These are phyloP conservation scores for Nylanderia fulva DNA, from an alignment of 1,140 invertebrate species.

Conservation along the genomic window DNA sequence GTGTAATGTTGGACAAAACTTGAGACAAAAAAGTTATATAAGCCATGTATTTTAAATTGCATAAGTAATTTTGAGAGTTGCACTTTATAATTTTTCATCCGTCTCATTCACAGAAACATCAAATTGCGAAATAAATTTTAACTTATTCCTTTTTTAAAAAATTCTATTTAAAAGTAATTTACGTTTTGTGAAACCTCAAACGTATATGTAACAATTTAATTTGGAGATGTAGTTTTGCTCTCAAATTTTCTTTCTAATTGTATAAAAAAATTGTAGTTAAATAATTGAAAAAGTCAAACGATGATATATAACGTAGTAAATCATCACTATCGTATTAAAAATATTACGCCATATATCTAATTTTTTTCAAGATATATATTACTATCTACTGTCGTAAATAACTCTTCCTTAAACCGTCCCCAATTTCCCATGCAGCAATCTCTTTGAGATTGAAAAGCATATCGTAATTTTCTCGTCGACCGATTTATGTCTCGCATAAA, in stretches of 20 bases:
- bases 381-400: constrained; percentile 13
- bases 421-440: constrained; percentile 29
- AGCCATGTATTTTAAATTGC: background rate
- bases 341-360: constrained; percentile 36
- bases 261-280: constrained; percentile 4
- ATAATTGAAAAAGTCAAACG: constrained; percentile 1
- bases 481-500: constrained; percentile 48
- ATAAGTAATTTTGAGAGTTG: background rate
- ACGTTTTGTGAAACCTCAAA: background rate
- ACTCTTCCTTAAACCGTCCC: constrained; percentile 35
- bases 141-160: background rate
- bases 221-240: background rate
- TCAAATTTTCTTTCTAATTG: background rate
- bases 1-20: constrained; percentile 28
- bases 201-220: background rate
- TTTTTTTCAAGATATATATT: constrained; percentile 32
- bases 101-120: background rate
- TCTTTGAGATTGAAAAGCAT: constrained; percentile 49
- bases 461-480: constrained; percentile 41
- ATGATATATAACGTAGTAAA: constrained; percentile 20
- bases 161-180: background rate
- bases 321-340: constrained; percentile 13
- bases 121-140: background rate
- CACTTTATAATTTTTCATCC: background rate
- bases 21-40: constrained; percentile 30